phyloP scores from a whole-genome alignment of 2,113 vertebrate genomes.

The Plotosus lineatus region DNA sequence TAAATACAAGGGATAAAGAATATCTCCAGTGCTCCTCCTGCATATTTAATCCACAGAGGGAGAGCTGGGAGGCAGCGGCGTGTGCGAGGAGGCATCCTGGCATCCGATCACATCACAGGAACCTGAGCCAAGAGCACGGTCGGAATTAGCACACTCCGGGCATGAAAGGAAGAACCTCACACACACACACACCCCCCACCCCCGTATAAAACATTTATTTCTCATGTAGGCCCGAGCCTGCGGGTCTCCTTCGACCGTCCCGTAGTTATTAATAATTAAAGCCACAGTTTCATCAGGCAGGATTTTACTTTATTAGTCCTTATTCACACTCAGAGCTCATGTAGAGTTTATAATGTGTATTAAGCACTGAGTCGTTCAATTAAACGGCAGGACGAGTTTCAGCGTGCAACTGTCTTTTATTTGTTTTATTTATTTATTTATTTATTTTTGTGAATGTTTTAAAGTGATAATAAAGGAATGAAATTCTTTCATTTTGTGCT shows the following conservation, averaged over 20 bases:
- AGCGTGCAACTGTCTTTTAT: not conserved
- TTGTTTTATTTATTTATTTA: too few species aligned
- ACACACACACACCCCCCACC: not conserved
- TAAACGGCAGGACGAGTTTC: not conserved
- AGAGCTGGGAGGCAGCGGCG: slow-evolving; percentile 55
- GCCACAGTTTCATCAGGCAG: slow-evolving; percentile 15
- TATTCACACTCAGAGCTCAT: not conserved
- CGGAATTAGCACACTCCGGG: slow-evolving; percentile 53
- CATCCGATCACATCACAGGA: slow-evolving; percentile 66
- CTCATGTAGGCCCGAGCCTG: slow-evolving; percentile 14
- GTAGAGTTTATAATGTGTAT: not conserved
- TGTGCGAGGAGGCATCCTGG: slow-evolving; percentile 60
- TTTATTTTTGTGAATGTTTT: not conserved
- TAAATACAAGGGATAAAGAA: slow-evolving; percentile 48
- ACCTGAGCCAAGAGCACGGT: slow-evolving; percentile 61
- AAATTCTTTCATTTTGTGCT: not conserved
- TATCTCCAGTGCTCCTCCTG: slow-evolving; percentile 61
- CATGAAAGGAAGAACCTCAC: slow-evolving; percentile 16
- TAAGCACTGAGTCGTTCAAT: not conserved
- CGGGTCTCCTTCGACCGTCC: not conserved
- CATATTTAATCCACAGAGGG: slow-evolving; percentile 65
- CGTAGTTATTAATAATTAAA: slow-evolving; percentile 6
- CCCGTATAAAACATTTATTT: slow-evolving; percentile 22
- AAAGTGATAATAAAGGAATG: not conserved
- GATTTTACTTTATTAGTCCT: slow-evolving; percentile 6